Base-by-base conservation (phyloP, 2,113 vertebrate species). In the rabbit (Oryctolagus cuniculus) region DNA sequence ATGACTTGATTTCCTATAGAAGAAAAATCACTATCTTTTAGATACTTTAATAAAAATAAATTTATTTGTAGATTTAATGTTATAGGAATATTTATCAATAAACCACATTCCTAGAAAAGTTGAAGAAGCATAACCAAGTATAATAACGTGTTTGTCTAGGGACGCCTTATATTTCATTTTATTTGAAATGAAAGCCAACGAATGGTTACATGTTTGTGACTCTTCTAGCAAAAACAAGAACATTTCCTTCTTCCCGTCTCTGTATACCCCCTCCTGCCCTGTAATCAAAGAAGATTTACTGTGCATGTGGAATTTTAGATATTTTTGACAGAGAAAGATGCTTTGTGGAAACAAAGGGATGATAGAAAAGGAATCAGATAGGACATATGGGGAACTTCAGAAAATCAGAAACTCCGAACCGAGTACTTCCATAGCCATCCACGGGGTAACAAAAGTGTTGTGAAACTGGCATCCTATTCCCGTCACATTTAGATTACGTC, bases 161-260 rank as follows among this genome's bases (percentile, higher is more conserved):
- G n/a, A 67, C 44, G 49, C 5, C 63, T 87, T 95, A 58, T 10
- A 83, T 79, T 96, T 96, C 24, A 82, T 90, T 96, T 86, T 53
- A 73, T 83, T 92, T 95, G 58, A 96, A 95, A 95, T 89, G 66
- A 93, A 94, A 75, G 38, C n/a, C 70, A 38, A 74, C 82, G 53
- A 91, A 72, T 4, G 3, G 53, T 74, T 87, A 90, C 72, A 87
- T 74, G 38, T 84, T 91, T 91, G n/a, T 70, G 80, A 85, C n/a
- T 87, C 53, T 92, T 64, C 24, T 85, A 94, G 36, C 44, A 49
- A 67, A 87, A 77, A 9, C 55, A 15, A 82, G 16, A 89, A 55
- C 58, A n/a, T 86, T 94, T 93, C 89, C 70, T 55, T 93, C 70
- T 95, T 77, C 11, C 29, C 67, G 53, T 77, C 16, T 72, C 38